These are phyloP conservation scores for Ramphastos sulfuratus DNA, from an alignment of 2,113 vertebrate genomes.

Conservation along the genomic window DNA sequence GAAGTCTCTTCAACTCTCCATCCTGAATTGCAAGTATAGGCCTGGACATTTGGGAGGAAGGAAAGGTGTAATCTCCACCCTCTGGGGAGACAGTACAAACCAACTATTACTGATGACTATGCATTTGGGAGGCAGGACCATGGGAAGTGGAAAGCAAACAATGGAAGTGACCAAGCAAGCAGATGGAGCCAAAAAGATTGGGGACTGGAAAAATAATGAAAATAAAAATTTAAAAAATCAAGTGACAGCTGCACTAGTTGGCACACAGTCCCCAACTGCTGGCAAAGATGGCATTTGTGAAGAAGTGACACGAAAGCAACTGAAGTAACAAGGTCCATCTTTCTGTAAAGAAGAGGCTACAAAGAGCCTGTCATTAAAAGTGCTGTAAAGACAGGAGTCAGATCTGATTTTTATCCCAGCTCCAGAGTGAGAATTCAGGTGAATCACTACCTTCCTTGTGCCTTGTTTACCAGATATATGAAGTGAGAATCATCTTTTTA, in stretches of 20 bases:
- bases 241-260: constrained; percentile 39
- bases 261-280: neutral
- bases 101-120: neutral
- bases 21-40: neutral
- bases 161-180: constrained; percentile 30
- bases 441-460: neutral
- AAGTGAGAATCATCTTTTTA: neutral
- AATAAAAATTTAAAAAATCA: neutral
- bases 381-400: neutral
- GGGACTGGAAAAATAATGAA: too few relatives aligned
- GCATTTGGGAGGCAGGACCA: neutral
- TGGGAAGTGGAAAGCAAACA: constrained; percentile 30
- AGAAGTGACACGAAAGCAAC: neutral
- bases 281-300: neutral
- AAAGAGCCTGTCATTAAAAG: neutral
- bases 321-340: neutral
- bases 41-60: neutral
- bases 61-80: constrained; percentile 18
- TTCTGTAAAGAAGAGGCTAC: neutral
- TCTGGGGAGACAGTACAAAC: neutral
- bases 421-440: neutral
- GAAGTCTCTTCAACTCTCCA: neutral
- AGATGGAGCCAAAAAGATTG: constrained; percentile 33
- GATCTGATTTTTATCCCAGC: neutral
- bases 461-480: neutral